Base-by-base conservation (phyloP, 2,113 vertebrate species). In the Siphamia tubifer region DNA sequence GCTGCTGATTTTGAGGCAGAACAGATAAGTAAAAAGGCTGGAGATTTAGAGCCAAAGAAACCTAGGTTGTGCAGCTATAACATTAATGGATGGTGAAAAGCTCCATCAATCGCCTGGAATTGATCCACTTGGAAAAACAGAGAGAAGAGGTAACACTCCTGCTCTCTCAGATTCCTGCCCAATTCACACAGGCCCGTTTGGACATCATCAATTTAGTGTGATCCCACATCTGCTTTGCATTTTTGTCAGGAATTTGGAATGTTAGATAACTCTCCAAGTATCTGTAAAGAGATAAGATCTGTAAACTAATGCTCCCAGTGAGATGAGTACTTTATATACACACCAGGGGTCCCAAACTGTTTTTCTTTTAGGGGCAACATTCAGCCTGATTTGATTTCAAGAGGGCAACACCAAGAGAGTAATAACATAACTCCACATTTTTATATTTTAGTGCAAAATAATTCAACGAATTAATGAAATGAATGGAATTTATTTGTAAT, bases 91-190 rank as follows among this genome's bases (percentile, higher is more conserved):
- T 48, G 2, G 53, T 3, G 28, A 48, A 44, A 57, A 74, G 74
- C 64, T 62, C 77, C 68, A 67, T 68, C 79, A 79, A 76, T 81
- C 82, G 68, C 40, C 58, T 70, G 77, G 77, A 85, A 77, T 67
- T 70, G 85, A 78, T 87, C 76, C 67, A 70, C 64, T 54, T 25
- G 34, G 73, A 67, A 63, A 54, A 31, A 35, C 30, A 23, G 40
- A 12, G 27, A 76, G 64, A 20, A 52, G 62, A 66, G 67, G 63
- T 64, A 58, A 69, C 74, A 52, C 62, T 62, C 36, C 39, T 16
- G 17, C 16, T 15, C 52, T 21, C 27, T 6, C 40, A 77, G 42
- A 60, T 56, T 69, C 56, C 44, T 45, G 39, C 45, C 56, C 60
- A 52, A 52, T 15, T 49, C 74, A 67, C 25, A 32, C 45, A 44